Percentiles rank a stretch among this genome's conserved stretches.
These are phyloP conservation scores for Microhierax caerulescens DNA, from an alignment of 2,797 vertebrate species.

Conservation along the genomic window DNA sequence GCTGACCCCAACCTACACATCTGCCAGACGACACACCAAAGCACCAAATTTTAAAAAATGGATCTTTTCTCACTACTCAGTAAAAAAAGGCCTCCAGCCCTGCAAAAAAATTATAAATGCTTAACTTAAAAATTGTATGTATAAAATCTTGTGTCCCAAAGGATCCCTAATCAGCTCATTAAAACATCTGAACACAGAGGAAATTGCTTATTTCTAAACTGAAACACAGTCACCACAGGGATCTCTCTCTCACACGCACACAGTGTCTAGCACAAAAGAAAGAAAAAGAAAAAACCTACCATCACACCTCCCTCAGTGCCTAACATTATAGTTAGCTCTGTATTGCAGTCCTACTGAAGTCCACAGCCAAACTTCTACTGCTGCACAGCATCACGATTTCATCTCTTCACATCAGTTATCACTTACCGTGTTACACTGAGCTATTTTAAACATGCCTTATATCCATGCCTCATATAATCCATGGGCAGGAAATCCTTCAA, in stretches of 20 bases:
- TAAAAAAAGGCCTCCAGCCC: background rate
- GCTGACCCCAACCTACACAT: background rate
- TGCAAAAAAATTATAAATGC: background rate
- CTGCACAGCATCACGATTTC: background rate
- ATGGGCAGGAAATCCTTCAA: background rate
- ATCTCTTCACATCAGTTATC: background rate
- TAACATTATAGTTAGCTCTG: background rate
- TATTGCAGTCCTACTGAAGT: background rate
- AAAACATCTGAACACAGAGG: background rate
- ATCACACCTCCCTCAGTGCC: background rate
- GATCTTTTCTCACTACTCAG: background rate
- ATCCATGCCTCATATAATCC: background rate
- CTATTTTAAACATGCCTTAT: background rate
- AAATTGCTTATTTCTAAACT: background rate
- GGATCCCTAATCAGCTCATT: background rate
- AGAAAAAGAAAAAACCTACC: background rate
- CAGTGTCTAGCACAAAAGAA: background rate
- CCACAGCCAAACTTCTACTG: background rate
- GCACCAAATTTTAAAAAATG: background rate
- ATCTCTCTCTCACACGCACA: background rate
- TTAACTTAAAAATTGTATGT: background rate
- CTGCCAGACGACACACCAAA: background rate
- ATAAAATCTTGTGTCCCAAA: background rate
- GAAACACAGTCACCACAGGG: background rate
- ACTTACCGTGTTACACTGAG: background rate